Conservation (phyloP, 2,797 vertebrate genomes). For the Nyctibius grandis region DNA sequence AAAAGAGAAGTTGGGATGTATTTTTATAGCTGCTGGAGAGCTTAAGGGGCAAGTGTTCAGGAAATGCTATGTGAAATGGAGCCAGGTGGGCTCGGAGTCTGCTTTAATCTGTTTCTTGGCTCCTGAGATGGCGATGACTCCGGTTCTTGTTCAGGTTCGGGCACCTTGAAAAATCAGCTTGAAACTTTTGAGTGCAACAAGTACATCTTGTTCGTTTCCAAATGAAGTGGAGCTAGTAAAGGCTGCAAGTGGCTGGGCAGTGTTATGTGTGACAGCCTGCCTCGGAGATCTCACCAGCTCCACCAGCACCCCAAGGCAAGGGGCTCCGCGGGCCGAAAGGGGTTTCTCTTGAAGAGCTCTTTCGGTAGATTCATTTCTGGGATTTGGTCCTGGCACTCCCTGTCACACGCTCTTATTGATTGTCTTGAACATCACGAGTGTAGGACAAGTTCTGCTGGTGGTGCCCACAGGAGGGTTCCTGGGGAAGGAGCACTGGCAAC, state of each 20-base stretch:
- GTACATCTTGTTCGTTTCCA: rapidly evolving
- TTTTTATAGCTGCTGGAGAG: slow-evolving; percentile 22
- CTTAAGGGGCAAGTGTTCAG: not conserved
- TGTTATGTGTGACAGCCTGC: not conserved
- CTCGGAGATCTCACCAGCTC: not conserved
- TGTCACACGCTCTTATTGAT: not conserved
- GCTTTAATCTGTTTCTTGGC: slow-evolving; percentile 17
- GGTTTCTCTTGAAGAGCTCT: not conserved
- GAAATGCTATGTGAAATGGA: not conserved
- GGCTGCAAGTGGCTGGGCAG: not conserved
- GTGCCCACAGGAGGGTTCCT: not conserved
- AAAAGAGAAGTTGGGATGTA: not conserved
- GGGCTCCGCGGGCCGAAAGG: not conserved
- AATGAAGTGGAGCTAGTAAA: not conserved
- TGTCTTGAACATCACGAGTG: not conserved
- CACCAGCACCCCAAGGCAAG: not conserved
- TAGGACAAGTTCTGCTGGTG: not conserved
- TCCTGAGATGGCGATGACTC: not conserved
- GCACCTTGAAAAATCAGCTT: not conserved
- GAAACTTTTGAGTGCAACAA: not conserved
- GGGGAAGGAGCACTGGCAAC: not conserved
- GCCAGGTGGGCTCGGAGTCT: not conserved
- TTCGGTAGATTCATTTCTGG: not conserved
- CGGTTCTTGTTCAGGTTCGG: not conserved
- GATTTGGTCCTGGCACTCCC: not conserved